Evolutionary conservation across 2,113 vertebrate genomes (phyloP), one percentile per base, ranked within the genome.

Genomic region (Apodemus sylvaticus): DNA sequence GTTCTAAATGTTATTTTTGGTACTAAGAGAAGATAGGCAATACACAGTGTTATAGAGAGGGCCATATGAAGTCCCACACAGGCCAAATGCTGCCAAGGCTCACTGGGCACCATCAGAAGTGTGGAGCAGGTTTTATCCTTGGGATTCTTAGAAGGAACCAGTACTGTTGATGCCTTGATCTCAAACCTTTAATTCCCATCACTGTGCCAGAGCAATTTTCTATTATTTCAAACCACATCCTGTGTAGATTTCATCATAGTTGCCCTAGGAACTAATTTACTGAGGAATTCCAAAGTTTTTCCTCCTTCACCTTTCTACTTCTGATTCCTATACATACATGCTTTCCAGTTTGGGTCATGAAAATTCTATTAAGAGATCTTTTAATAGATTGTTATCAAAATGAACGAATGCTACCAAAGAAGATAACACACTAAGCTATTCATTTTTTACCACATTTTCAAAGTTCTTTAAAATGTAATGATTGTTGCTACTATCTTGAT

Each of bases 361-460:
- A 29, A 92, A 86, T 95, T 81, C 53, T 86, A 48, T 73, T 85
- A n/a, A 91, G 93, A 20, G 7, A 24, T 78, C 66, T 89, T 68
- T 86, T 93, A 93, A 79, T 64, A 86, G 48, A 64, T 58, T 95
- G 17, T 76, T 93, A 36, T 74, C 45, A 93, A 86, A 97, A 96
- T 85, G 53, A 94, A 93, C 90, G 79, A 48, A 39, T 34, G 53
- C 79, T 88, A 60, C 79, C 20, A 74, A 62, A 73, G 71, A 82
- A 93, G 87, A 86, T 60, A 71, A 79, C 36, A 68, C 26, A 92
- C 96, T 55, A 79, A 89, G 11, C 70, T 58, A 48, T 71, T 90
- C 73, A 77, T 66, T 45, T 81, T 95, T 90, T 90, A 64, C 36
- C 20, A 39, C 89, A 94, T 85, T 86, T 90, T 76, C 60, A 82